phyloP scores from a whole-genome alignment of 2,888 invertebrate species.

The Lobophora halterata region DNA sequence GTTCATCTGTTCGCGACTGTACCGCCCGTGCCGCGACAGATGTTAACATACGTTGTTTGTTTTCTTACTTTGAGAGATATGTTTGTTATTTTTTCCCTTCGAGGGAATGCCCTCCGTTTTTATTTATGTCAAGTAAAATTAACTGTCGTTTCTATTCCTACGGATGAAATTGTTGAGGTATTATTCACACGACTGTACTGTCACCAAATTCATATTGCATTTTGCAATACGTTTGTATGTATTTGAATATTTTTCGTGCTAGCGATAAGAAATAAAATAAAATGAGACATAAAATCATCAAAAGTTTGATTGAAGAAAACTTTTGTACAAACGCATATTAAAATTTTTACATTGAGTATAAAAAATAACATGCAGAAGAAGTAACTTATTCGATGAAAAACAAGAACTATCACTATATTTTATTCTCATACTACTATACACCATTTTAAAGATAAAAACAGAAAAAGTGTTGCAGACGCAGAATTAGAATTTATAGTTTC shows the following conservation, averaged over 20 bases:
- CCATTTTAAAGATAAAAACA: slow-evolving; percentile 45
- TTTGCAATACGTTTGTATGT: too few species aligned
- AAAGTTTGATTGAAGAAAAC: too few species aligned
- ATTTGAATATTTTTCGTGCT: too few species aligned
- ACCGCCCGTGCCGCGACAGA: slow-evolving; percentile 74
- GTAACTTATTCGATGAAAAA: too few species aligned
- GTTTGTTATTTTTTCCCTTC: slow-evolving; percentile 71
- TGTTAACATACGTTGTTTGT: slow-evolving; percentile 80
- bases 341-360: too few species aligned
- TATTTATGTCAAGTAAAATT: slow-evolving; percentile 78
- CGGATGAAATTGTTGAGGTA: slow-evolving; percentile 44
- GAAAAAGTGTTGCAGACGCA: slow-evolving; percentile 23
- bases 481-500: slow-evolving; percentile 20
- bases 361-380: too few species aligned
- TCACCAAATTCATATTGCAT: too few species aligned
- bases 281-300: too few species aligned
- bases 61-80: slow-evolving; percentile 77
- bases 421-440: slow-evolving; percentile 1
- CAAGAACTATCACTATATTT: too few species aligned
- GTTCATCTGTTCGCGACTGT: slow-evolving; percentile 39
- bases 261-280: too few species aligned
- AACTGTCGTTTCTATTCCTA: slow-evolving; percentile 56
- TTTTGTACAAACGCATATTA: too few species aligned
- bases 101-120: slow-evolving; percentile 60
- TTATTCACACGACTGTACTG: slow-evolving; percentile 8